Evolutionary conservation across 30 jellyfish, hydroid and myxozoan genomes (phyloP), one percentile per base, ranked within the genome.

Genomic region (Turritopsis rubra): DNA sequence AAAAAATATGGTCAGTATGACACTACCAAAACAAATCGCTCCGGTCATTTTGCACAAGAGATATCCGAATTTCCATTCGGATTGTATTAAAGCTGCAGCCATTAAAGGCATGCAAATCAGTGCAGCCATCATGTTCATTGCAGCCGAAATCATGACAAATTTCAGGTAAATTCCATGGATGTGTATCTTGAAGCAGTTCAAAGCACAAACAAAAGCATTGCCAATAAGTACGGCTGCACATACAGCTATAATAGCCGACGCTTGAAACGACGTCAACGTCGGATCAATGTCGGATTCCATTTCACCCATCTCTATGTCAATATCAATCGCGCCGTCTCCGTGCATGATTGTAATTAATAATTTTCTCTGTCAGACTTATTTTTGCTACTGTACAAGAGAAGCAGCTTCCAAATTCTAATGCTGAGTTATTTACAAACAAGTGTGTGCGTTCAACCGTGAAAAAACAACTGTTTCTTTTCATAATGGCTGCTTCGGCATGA

Each of bases 171-270:
- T 17, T 7, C 85, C 88, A 7, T 75, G 87, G 71, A 52, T 28
- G 53, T 72, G 89, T 52, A 81, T 76, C 72, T 88, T 90, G 77
- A 88, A 93, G 66, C 99, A 93, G 83, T 88, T 93, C 75, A 93
- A 70, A 0, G 96, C 96, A 75, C 95, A 93, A 66, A 93, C 89
- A 71, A 93, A 93, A 3, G 88, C 96, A 65, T 93, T 93, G 71
- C 99, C 99, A 53, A 93, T 93, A 4, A 93, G 72, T 16, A 93
- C 99, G 66, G 99, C 97, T 19, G 99, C 99, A 80, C 99, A 93
- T 23, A 93, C 99, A 17, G 99, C 99, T 28, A 93, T 88, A 20
- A 93, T 88, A 17, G 99, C 99, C 30, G 99, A 88, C 41, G 99
- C 99, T 85, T 93, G 96, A 83, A 93, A 93, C 52, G 99, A 93